Conservation (phyloP, 2,888 invertebrate species). For the Lasioglossum vierecki region DNA sequence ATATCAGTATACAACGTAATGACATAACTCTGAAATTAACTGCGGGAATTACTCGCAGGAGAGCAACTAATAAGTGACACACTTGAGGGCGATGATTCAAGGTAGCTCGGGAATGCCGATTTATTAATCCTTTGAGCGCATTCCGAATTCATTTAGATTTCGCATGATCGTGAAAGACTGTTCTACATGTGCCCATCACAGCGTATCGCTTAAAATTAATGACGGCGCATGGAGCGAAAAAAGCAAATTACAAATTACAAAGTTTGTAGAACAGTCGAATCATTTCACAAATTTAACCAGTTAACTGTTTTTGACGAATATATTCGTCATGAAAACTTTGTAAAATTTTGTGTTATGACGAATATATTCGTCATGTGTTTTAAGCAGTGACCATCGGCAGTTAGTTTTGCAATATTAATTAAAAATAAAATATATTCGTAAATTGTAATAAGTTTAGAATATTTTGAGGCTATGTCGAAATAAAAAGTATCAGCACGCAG, state of each 20-base stretch:
- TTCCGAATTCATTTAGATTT: conserved; percentile 12
- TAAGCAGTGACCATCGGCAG: too few species aligned
- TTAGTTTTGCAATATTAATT: too few species aligned
- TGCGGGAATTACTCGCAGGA: conserved; percentile 68
- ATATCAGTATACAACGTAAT: conserved; percentile 56
- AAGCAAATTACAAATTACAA: background rate
- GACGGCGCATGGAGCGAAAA: background rate
- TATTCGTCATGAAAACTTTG: too few species aligned
- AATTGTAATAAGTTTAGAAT: too few species aligned
- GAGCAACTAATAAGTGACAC: conserved; percentile 67
- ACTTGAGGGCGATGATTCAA: conserved; percentile 67
- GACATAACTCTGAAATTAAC: conserved; percentile 63
- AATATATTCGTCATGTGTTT: too few species aligned
- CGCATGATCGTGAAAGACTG: background rate
- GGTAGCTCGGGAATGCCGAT: conserved; percentile 53
- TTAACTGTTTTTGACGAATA: too few species aligned
- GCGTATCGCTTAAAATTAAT: background rate
- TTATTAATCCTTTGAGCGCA: conserved; percentile 55
- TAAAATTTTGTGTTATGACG: too few species aligned
- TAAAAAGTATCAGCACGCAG: too few species aligned
- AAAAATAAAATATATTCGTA: too few species aligned
- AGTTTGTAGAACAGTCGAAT: background rate
- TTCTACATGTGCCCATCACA: background rate
- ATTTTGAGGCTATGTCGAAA: too few species aligned
- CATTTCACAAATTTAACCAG: background rate